A percentile compares a stretch with the other conserved stretches of the same genome.
Evolutionary conservation across 1,140 invertebrate species (phyloP).

Genomic region (Danaus plexippus): DNA sequence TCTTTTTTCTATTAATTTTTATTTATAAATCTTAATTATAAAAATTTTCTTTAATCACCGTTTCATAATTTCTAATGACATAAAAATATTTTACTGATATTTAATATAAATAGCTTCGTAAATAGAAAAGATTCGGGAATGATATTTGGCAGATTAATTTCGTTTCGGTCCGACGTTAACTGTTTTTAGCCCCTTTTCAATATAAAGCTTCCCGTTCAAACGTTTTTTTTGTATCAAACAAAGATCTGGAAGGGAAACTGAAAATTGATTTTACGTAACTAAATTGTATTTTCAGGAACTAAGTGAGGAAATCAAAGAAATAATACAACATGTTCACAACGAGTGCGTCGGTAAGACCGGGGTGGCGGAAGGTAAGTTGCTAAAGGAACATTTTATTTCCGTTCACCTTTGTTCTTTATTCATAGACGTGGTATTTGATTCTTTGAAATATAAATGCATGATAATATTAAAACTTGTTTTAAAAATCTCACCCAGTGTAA

Average conservation of each 20-base stretch:
- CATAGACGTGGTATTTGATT: slow-evolving; percentile 13
- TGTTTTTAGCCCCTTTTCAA: not conserved
- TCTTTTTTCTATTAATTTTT: no score
- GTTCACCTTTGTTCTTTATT: slow-evolving; percentile 51
- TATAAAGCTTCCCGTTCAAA: slow-evolving; percentile 10
- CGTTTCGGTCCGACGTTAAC: not conserved
- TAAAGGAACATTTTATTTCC: slow-evolving; percentile 55
- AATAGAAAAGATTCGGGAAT: not conserved
- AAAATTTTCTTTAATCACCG: no score
- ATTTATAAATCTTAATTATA: no score
- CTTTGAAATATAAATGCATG: no score
- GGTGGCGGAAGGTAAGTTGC: slow-evolving; percentile 63
- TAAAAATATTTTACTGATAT: no score
- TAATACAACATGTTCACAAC: slow-evolving; percentile 66
- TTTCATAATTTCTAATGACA: no score
- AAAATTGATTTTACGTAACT: slow-evolving; percentile 29
- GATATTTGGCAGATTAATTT: no score
- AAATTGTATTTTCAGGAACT: slow-evolving; percentile 60
- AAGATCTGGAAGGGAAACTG: slow-evolving; percentile 20
- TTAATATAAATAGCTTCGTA: slow-evolving; percentile 1
- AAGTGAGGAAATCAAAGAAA: slow-evolving; percentile 70
- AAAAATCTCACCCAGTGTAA: no score
- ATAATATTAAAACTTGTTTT: no score
- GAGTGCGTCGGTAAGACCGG: slow-evolving; percentile 65
- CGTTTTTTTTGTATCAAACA: slow-evolving; percentile 14